Evolutionary conservation across 2,797 vertebrate species (phyloP).

Genomic region (Argya squamiceps): DNA sequence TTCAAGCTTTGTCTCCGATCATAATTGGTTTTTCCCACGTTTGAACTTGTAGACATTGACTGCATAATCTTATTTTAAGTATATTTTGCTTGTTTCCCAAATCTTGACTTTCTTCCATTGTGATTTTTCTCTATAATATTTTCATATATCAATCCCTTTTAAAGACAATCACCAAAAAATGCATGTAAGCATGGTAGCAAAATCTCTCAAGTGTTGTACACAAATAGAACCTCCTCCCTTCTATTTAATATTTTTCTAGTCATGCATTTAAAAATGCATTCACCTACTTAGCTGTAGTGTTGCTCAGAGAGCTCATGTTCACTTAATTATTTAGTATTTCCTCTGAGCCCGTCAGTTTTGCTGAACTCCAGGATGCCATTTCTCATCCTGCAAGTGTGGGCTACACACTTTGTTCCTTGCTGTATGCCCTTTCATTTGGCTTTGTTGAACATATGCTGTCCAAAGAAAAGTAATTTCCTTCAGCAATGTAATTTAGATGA

Average conservation of each 20-base stretch:
- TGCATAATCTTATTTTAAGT: neutral
- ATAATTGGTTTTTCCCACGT: fast-evolving
- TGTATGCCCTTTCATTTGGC: neutral
- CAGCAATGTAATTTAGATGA: neutral
- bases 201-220: neutral
- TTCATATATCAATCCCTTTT: neutral
- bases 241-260: neutral
- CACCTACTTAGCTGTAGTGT: neutral
- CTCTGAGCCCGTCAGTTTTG: neutral
- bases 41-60: neutral
- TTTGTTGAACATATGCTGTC: neutral
- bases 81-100: neutral
- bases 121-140: neutral
- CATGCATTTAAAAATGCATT: neutral
- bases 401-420: neutral
- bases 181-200: neutral
- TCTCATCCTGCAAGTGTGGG: neutral
- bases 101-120: neutral
- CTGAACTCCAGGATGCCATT: neutral
- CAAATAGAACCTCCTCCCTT: neutral
- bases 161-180: neutral
- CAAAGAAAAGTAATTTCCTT: neutral
- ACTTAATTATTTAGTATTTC: neutral
- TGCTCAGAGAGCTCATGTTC: neutral
- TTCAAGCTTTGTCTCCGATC: neutral